These are phyloP conservation scores for Hippoglossus stenolepis DNA, from an alignment of 2,113 vertebrate genomes.

Conservation along the genomic window DNA sequence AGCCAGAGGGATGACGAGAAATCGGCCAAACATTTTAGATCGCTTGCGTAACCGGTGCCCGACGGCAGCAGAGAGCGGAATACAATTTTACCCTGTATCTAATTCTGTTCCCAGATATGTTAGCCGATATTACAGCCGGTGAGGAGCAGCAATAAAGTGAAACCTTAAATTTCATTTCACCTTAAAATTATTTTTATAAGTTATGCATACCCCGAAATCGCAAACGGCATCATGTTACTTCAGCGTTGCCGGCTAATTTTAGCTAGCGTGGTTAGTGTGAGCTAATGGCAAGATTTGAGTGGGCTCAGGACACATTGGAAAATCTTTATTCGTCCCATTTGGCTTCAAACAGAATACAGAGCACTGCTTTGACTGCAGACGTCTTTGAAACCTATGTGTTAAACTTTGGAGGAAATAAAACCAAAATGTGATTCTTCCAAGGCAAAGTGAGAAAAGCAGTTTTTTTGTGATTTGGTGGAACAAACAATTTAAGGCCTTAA, in stretches of 20 bases:
- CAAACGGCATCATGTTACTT: not conserved
- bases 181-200: not conserved
- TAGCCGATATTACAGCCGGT: not conserved
- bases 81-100: constrained; percentile 27
- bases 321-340: not conserved
- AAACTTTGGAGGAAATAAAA: not conserved
- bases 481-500: not conserved
- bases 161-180: constrained; percentile 6
- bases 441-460: not conserved
- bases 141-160: not conserved
- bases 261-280: too few relatives aligned
- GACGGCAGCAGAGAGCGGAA: constrained; percentile 21
- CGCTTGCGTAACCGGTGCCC: constrained; percentile 41
- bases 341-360: not conserved
- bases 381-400: too few relatives aligned
- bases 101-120: constrained; percentile 29
- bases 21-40: constrained; percentile 27
- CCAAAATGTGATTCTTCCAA: not conserved
- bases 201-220: too few relatives aligned
- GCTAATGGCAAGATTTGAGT: not conserved
- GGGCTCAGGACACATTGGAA: not conserved
- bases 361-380: not conserved
- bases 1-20: constrained; percentile 26
- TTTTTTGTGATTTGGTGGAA: not conserved
- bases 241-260: not conserved